Evolutionary conservation across 2,888 invertebrate species (phyloP), one percentile per base, ranked within the genome.

Genomic region (Zhuqinia jingwanae): DNA sequence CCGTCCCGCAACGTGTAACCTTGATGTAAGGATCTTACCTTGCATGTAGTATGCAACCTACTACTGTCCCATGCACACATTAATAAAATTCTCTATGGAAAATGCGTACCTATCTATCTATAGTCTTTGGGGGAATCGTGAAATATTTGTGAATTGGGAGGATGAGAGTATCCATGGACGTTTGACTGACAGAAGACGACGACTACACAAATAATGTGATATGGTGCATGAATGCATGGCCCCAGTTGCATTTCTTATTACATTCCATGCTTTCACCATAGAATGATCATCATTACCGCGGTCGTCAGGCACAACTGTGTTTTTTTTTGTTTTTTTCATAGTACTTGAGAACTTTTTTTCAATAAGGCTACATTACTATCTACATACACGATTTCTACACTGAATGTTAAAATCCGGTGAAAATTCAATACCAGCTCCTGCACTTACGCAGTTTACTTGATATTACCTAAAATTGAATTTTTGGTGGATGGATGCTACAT

Each of bases 41-140:
- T n/a, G n/a, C n/a, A n/a, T n/a, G n/a, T n/a, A n/a, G n/a, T n/a
- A n/a, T n/a, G n/a, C n/a, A n/a, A 17, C 56, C 2, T 56, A 20
- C 56, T 17, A 10, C 11, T 20, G 2, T 17, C 8, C 1, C 20
- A 20, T 56, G 20, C 20, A 56, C 20, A 17, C 42, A 10, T 11
- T 65, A 65, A 65, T 65, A 42, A 42, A 65, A 65, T 42, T 65
- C 60, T 25, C 22, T n/a, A 15, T 8, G 60, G 17, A 60, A 60
- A 60, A 60, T 25, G 25, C 27, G n/a, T n/a, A 60, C 27, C 22
- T 3, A 22, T 5, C 36, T n/a, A n/a, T n/a, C n/a, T n/a, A n/a
- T n/a, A n/a, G n/a, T n/a, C n/a, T n/a, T n/a, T n/a, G n/a, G n/a
- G n/a, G n/a, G n/a, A n/a, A n/a, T n/a, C 2, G 11, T 15, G 2